A percentile compares a stretch with the other conserved stretches of the same genome.
phyloP scores from a whole-genome alignment of 2,113 vertebrate species.

The Rhabdomys dilectus region DNA sequence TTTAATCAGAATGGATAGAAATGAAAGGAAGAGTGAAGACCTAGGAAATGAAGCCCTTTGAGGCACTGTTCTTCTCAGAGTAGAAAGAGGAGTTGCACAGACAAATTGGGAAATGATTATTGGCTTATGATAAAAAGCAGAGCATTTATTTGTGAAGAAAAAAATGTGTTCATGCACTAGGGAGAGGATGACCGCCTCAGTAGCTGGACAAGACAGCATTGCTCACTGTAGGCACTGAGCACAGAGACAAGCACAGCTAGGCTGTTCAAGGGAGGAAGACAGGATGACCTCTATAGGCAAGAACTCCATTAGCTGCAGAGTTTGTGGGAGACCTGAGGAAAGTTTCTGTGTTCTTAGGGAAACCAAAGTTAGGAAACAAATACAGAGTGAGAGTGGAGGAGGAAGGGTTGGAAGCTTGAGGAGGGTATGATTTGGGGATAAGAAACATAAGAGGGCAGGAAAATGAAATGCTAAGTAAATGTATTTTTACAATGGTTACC shows the following conservation, averaged over 20 bases:
- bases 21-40: background rate
- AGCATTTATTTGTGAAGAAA: background rate
- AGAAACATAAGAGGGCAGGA: background rate
- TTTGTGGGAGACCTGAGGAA: background rate
- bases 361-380: background rate
- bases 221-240: background rate
- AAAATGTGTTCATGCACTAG: background rate
- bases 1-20: background rate
- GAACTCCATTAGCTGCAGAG: fast-evolving
- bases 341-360: background rate
- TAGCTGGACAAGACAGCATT: background rate
- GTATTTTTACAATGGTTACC: fast-evolving
- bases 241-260: no score
- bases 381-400: background rate
- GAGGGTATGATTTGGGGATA: background rate
- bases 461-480: background rate
- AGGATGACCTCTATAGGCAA: no score
- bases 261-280: background rate
- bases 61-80: background rate
- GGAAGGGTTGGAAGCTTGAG: background rate
- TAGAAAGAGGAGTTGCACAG: background rate
- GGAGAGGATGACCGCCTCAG: no score
- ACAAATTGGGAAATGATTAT: background rate
- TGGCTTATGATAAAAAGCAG: background rate
- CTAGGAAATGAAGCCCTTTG: background rate